phyloP scores from a whole-genome alignment of 2,888 invertebrate species.

The Rotaria socialis region DNA sequence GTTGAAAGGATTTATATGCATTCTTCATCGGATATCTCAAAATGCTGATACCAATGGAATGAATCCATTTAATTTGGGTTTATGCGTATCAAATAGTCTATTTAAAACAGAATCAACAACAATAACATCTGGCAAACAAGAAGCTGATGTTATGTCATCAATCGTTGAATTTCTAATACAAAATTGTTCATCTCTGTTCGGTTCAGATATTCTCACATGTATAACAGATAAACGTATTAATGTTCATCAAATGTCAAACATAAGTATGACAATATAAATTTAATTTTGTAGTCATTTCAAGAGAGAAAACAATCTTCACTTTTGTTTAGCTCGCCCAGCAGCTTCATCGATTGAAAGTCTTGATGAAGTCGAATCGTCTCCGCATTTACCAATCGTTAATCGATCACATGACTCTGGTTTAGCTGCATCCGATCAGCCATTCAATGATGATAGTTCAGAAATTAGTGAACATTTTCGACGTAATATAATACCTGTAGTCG shows the following conservation, averaged over 20 bases:
- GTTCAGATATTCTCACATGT: slow-evolving; percentile 21
- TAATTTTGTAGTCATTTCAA: neutral
- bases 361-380: slow-evolving; percentile 30
- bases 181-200: slow-evolving; percentile 12
- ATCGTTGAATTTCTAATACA: slow-evolving; percentile 21
- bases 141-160: slow-evolving; percentile 35
- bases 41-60: neutral
- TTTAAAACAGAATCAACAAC: slow-evolving; percentile 35
- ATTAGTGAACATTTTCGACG: slow-evolving; percentile 1
- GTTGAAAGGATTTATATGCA: slow-evolving; percentile 24
- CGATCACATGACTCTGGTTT: slow-evolving; percentile 30
- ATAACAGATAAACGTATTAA: slow-evolving; percentile 21
- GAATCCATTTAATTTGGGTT: slow-evolving; percentile 33
- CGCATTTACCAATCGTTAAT: slow-evolving; percentile 9
- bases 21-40: neutral
- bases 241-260: neutral
- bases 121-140: neutral
- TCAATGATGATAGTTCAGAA: slow-evolving; percentile 29
- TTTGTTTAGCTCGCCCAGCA: neutral
- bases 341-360: slow-evolving; percentile 29
- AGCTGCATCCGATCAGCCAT: neutral
- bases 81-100: slow-evolving; percentile 22
- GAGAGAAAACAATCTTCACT: too few species aligned
- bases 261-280: neutral
- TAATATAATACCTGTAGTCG: too few species aligned